phyloP scores from a whole-genome alignment of 1,140 invertebrate genomes.

The Samia ricini region DNA sequence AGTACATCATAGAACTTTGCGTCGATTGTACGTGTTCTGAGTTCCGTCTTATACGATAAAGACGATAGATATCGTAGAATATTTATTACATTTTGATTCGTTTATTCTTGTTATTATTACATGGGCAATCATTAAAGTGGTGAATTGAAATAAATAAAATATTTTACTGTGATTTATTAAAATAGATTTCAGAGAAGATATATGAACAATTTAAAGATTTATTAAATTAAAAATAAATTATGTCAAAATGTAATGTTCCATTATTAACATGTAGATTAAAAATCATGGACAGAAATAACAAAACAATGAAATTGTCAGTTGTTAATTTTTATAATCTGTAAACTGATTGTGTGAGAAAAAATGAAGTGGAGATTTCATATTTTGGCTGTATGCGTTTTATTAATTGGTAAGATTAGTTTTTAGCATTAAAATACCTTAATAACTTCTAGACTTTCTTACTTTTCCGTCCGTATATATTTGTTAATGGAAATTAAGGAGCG shows the following conservation, averaged over 20 bases:
- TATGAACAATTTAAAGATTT: too few relatives aligned
- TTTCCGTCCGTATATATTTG: too few relatives aligned
- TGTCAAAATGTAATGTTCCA: conserved; percentile 5
- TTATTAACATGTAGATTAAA: not conserved
- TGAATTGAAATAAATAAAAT: too few relatives aligned
- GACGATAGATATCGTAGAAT: not conserved
- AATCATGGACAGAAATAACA: not conserved
- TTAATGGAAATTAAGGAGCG: too few relatives aligned
- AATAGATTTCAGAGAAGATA: too few relatives aligned
- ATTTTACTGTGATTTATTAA: not conserved
- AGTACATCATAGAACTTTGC: conserved; percentile 22
- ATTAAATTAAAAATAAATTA: too few relatives aligned
- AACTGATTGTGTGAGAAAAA: not conserved
- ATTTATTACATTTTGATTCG: not conserved
- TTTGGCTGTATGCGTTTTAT: conserved; percentile 21
- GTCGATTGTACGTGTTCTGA: conserved; percentile 14
- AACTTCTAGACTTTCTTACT: too few relatives aligned
- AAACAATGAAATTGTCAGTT: not conserved
- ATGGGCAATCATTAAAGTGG: too few relatives aligned
- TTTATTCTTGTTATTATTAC: too few relatives aligned
- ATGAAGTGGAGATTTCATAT: conserved; percentile 23
- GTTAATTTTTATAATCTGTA: not conserved
- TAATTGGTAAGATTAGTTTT: conserved; percentile 21
- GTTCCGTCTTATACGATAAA: not conserved
- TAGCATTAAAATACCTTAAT: too few relatives aligned